Conservation (phyloP, 2,888 invertebrate genomes). For the Acrobasis consociella region DNA sequence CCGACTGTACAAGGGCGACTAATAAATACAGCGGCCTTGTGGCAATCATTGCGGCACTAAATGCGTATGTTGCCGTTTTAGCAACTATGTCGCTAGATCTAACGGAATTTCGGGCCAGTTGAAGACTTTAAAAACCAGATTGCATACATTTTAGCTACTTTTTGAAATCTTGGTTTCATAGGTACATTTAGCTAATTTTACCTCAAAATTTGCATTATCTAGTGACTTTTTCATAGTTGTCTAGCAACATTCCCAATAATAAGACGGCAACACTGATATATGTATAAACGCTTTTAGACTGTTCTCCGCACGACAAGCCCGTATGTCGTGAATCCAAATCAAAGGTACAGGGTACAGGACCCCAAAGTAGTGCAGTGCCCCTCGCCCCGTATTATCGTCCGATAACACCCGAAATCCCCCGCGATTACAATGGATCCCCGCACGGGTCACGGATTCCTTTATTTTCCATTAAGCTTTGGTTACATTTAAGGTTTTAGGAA, state of each 20-base stretch:
- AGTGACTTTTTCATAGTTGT: too few species aligned
- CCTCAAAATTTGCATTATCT: too few species aligned
- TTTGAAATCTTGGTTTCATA: too few species aligned
- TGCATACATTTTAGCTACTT: too few species aligned
- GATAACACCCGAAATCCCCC: slow-evolving; percentile 73
- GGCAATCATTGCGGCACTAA: background rate
- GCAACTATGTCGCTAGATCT: too few species aligned
- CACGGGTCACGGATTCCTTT: slow-evolving; percentile 67
- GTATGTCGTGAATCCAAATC: slow-evolving; percentile 45
- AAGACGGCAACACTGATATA: too few species aligned
- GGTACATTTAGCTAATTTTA: too few species aligned
- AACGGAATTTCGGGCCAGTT: too few species aligned
- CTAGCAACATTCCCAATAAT: too few species aligned
- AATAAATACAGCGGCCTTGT: background rate
- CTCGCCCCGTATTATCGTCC: slow-evolving; percentile 64
- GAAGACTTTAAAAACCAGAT: too few species aligned
- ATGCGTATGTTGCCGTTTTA: too few species aligned
- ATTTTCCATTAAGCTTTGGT: slow-evolving; percentile 54
- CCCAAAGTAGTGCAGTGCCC: slow-evolving; percentile 26
- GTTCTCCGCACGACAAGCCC: slow-evolving; percentile 19
- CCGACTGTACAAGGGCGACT: background rate
- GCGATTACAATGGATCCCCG: slow-evolving; percentile 62
- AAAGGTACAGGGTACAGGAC: slow-evolving; percentile 35
- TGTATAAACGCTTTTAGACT: background rate
- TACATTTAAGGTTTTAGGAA: slow-evolving; percentile 44